Evolutionary conservation across 2,888 invertebrate genomes (phyloP).

Genomic region (Synergus laeviventris): DNA sequence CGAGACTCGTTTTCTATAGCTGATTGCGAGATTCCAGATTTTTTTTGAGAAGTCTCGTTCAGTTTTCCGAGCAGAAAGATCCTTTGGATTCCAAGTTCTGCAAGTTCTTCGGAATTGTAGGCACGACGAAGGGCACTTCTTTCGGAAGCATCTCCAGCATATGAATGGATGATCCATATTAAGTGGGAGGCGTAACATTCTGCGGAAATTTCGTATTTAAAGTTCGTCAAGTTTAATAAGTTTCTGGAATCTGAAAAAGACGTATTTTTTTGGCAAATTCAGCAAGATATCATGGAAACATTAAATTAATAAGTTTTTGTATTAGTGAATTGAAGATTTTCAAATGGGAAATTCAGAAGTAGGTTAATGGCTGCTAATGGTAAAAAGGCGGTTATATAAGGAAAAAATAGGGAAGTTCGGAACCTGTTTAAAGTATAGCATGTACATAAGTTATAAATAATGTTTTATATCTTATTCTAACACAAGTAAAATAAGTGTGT

Average conservation of each 20-base stretch:
- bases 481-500: no score
- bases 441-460: no score
- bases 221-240: slow-evolving; percentile 48
- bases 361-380: no score
- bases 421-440: no score
- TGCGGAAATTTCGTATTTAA: slow-evolving; percentile 54
- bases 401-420: no score
- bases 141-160: slow-evolving; percentile 84
- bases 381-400: no score
- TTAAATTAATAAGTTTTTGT: no score
- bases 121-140: slow-evolving; percentile 84
- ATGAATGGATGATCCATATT: slow-evolving; percentile 83
- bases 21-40: slow-evolving; percentile 77
- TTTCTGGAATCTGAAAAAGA: slow-evolving; percentile 3
- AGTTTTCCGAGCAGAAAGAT: slow-evolving; percentile 84
- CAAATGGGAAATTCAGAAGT: no score
- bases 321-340: no score
- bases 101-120: slow-evolving; percentile 79
- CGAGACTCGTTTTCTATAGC: slow-evolving; percentile 79
- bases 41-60: slow-evolving; percentile 75
- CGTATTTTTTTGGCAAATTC: not conserved
- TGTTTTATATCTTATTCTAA: no score
- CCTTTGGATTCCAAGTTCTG: slow-evolving; percentile 79
- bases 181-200: slow-evolving; percentile 57
- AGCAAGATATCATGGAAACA: not conserved